Conservation (phyloP, 92 coral and sea anemone species). For the Galaxea fascicularis region DNA sequence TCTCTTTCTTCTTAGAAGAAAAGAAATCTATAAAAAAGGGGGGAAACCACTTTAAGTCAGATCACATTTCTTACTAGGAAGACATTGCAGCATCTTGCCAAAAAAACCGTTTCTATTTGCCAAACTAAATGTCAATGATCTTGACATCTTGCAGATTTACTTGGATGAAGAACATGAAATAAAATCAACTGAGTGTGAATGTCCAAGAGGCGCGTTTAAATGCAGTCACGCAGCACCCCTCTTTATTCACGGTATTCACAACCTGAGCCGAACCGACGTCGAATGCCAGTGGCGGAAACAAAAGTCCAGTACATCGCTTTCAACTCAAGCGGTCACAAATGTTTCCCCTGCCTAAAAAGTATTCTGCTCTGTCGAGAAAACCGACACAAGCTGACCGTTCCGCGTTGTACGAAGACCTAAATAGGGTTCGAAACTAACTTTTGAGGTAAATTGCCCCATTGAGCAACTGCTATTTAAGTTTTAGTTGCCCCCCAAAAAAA, state of each 20-base stretch:
- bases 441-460: slow-evolving; percentile 60
- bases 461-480: slow-evolving; percentile 56
- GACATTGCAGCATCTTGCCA: no score
- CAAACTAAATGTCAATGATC: slow-evolving; percentile 14
- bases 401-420: neutral
- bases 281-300: slow-evolving; percentile 26
- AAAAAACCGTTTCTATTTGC: neutral
- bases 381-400: slow-evolving; percentile 2
- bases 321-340: slow-evolving; percentile 3
- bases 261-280: slow-evolving; percentile 24
- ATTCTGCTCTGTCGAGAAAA: slow-evolving; percentile 15
- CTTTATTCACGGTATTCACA: slow-evolving; percentile 22
- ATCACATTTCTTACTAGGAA: no score
- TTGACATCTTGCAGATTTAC: slow-evolving; percentile 27
- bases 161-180: neutral
- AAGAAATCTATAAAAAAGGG: no score
- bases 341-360: slow-evolving; percentile 6
- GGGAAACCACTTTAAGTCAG: no score
- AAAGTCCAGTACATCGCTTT: neutral
- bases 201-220: slow-evolving; percentile 31
- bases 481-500: slow-evolving; percentile 33
- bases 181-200: slow-evolving; percentile 26
- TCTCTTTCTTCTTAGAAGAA: no score
- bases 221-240: slow-evolving; percentile 20
- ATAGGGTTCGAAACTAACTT: slow-evolving; percentile 53